Evolutionary conservation across 1,140 invertebrate genomes (phyloP), one percentile per base, ranked within the genome.

Genomic region (Brachionus koreanus): DNA sequence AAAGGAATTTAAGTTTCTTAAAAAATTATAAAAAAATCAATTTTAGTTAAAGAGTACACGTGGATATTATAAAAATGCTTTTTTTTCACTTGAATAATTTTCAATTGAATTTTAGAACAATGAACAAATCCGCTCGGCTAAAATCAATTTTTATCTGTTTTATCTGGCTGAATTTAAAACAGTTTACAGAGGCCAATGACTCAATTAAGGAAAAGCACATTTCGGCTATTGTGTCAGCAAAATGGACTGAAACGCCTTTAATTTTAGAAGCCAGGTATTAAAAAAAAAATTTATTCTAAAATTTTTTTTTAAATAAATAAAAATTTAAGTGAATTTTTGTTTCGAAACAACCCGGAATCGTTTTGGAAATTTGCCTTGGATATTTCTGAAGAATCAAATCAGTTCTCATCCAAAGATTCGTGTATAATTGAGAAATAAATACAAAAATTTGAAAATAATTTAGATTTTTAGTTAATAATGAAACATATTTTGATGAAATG

Each of bases 401-500:
- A 57, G 12, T 61, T 77, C 29, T 57, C 46, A 23, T 57, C 29
- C 9, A 25, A 35, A 19, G 6, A 39, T 9, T 77, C 49, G 12
- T 35, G 33, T 39, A 57, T 61, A 7, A 16, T 76, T 76, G n/a
- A 57, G n/a, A n/a, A 49, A 49, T 12, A 33, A 23, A 2, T 10
- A 69, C 5, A 37, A n/a, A 37, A 69, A 37, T 35, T n/a, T 65
- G 7, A 13, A 9, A 29, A 7, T 65, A 33, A 25, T 29, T 12
- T 33, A n/a, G 46, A 4, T 67, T 23, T 13, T 33, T 39, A 82
- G 57, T 43, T 7, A 82, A 82, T 67, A 67, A 39, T 29, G 13
- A 79, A 43, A 65, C 76, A 9, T 79, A 79, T 43, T 79, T 33
- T 65, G 49, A 79, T n/a, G 76, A 79, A 61, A 37, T 79, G 76